phyloP scores from a whole-genome alignment of 2,797 vertebrate species.

The Premnoplex brunnescens region DNA sequence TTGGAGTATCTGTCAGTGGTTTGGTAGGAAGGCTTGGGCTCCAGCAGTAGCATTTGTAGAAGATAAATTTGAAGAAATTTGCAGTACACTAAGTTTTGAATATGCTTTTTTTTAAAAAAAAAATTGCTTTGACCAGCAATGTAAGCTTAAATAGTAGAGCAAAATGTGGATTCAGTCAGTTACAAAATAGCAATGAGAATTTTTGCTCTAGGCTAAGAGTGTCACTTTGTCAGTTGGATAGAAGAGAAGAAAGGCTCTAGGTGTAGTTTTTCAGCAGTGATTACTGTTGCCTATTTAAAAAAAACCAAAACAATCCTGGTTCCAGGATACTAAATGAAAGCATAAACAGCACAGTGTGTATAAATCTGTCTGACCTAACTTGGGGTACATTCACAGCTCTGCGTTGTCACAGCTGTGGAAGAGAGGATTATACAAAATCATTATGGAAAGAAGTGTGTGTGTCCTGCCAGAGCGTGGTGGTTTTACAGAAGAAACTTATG shows the following conservation, averaged over 20 bases:
- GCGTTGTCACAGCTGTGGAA: not conserved
- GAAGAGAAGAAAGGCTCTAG: not conserved
- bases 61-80: not conserved
- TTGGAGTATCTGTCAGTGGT: not conserved
- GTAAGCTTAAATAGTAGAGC: not conserved
- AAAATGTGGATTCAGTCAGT: not conserved
- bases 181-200: not conserved
- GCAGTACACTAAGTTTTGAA: not conserved
- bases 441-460: not conserved
- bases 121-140: not conserved
- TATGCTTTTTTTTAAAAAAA: not conserved
- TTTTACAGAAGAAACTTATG: not conserved
- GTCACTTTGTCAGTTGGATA: not conserved
- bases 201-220: not conserved
- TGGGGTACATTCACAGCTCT: not conserved
- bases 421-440: not conserved
- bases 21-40: not conserved
- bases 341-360: not conserved
- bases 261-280: not conserved
- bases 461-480: not conserved
- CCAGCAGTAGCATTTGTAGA: not conserved
- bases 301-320: not conserved
- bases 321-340: not conserved
- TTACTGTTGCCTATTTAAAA: not conserved
- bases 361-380: not conserved